Base-by-base conservation (phyloP, 2,888 invertebrate species). In the Diabrotica balteata region DNA sequence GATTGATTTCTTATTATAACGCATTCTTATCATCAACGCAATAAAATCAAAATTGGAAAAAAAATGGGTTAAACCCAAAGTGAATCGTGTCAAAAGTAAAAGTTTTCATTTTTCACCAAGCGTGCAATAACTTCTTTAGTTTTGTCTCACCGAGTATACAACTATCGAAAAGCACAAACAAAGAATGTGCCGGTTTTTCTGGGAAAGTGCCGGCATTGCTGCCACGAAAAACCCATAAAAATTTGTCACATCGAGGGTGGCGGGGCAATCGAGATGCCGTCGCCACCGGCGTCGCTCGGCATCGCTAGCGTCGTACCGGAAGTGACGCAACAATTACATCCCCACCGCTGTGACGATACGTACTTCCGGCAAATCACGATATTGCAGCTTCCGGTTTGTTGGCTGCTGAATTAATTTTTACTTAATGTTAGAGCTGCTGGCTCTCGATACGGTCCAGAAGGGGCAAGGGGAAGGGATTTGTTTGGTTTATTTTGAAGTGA, bases 201-300 rank as follows among this genome's bases (percentile, higher is more conserved):
- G 75, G 77, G 76, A 75, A 76, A 77, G 78, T 59, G 67, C 63
- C 58, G 51, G 8, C 22, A 47, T 45, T 5, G 32, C 32, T 11
- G 45, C 66, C 70, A 72, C 75, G 79, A 79, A 79, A 81, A 78
- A 78, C 79, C 80, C 77, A 81, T 82, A 82, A 82, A 82, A 82
- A 82, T 82, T 82, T 81, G 82, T 82, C 81, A 79, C 81, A 75
- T 81, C 75, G 75, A 77, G 79, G 78, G 81, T 79, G 79, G 78
- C 73, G 73, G 59, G 64, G 70, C 68, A 67, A 73, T 70, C 71
- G 70, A 80, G 59, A 66, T 66, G 57, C 54, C 64, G 63, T 60
- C 60, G 68, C 68, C 59, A 57, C 61, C 72, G 75, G 64, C 64
- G 64, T 65, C 57, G 61, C 55, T 57, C 54, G 64, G 60, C 64